Evolutionary conservation across 2,113 vertebrate genomes (phyloP).

Genomic region (Tringa solitaria): DNA sequence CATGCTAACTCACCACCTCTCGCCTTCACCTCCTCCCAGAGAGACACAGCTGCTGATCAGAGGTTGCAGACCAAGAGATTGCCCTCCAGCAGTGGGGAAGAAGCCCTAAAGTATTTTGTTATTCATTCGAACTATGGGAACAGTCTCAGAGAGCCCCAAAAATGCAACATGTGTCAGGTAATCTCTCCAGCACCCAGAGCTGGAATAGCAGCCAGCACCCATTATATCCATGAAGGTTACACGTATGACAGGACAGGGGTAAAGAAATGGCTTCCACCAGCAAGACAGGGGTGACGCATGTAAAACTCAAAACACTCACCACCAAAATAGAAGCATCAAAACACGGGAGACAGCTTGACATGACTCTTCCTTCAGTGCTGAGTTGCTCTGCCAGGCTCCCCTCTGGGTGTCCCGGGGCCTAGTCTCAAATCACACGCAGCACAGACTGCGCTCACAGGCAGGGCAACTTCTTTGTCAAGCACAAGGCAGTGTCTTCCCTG

Average conservation of each 20-base stretch:
- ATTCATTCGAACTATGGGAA: neutral
- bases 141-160: neutral
- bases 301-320: neutral
- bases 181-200: neutral
- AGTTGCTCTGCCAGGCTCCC: neutral
- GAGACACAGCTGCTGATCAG: neutral
- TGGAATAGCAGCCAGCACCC: neutral
- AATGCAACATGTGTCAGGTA: rapidly evolving
- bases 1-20: neutral
- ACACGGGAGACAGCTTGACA: neutral
- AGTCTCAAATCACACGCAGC: neutral
- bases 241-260: rapidly evolving
- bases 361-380: neutral
- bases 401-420: neutral
- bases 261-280: neutral
- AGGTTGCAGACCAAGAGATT: neutral
- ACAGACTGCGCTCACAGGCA: neutral
- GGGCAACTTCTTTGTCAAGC: neutral
- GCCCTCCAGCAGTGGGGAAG: neutral
- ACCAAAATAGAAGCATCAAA: neutral
- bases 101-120: neutral
- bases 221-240: neutral
- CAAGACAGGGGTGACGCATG: neutral
- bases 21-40: neutral
- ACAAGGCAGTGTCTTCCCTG: neutral